These are phyloP conservation scores for Parambassis ranga DNA, from an alignment of 2,797 vertebrate genomes.

Conservation along the genomic window DNA sequence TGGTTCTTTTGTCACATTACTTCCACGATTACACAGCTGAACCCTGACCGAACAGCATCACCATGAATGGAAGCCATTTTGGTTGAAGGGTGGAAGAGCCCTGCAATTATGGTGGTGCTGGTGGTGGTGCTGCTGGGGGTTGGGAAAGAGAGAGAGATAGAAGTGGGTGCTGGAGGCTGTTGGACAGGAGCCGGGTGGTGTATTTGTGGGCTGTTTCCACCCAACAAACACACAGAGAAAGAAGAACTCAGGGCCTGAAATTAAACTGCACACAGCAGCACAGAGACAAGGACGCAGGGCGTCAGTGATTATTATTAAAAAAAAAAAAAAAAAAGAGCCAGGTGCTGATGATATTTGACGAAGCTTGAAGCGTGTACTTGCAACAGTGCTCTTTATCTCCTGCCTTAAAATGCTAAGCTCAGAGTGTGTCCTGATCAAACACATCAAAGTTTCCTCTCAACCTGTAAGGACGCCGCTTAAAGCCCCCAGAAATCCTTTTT, in stretches of 20 bases:
- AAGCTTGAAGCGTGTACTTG: slow-evolving; percentile 8
- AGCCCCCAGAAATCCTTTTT: slow-evolving; percentile 1
- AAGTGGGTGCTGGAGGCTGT: slow-evolving; percentile 37
- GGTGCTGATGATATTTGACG: slow-evolving; percentile 13
- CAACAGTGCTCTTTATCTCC: slow-evolving; percentile 18
- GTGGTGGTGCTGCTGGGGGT: too few species aligned
- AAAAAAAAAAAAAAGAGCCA: background rate
- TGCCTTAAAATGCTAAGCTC: slow-evolving; percentile 33
- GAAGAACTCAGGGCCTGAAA: slow-evolving; percentile 9
- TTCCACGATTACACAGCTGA: slow-evolving; percentile 17
- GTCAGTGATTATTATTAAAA: slow-evolving; percentile 1
- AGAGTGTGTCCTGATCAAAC: slow-evolving; percentile 46
- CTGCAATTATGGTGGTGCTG: slow-evolving; percentile 53
- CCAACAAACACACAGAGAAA: background rate
- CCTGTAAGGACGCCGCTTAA: slow-evolving; percentile 25
- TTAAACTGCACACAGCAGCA: background rate
- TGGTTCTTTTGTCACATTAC: slow-evolving; percentile 1
- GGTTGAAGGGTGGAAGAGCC: slow-evolving; percentile 43
- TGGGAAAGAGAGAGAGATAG: slow-evolving; percentile 16
- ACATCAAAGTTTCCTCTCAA: slow-evolving; percentile 45
- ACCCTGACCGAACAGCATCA: slow-evolving; percentile 25
- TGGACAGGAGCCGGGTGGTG: slow-evolving; percentile 35
- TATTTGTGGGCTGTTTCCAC: slow-evolving; percentile 55
- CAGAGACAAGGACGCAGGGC: background rate
- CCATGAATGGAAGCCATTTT: slow-evolving; percentile 55